Evolutionary conservation across 2,888 invertebrate species (phyloP).

Genomic region (Drosophila kambysellisi): DNA sequence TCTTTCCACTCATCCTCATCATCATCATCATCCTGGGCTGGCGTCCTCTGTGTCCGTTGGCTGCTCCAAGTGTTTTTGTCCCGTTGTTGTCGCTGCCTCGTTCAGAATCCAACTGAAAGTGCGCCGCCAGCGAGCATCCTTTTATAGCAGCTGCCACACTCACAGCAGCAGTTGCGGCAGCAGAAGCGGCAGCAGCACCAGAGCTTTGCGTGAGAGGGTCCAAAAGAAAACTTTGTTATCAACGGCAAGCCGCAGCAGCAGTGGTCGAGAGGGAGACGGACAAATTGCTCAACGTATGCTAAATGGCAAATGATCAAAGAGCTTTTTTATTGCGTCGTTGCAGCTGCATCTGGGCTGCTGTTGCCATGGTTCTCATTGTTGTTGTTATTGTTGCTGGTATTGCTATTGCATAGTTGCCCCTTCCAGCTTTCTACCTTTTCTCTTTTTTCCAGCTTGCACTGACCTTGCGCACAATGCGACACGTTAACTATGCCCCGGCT

Average conservation of each 20-base stretch:
- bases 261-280: constrained; percentile 13
- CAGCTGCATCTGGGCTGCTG: constrained; percentile 17
- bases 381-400: neutral
- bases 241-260: constrained; percentile 33
- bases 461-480: constrained; percentile 76
- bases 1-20: constrained; percentile 29
- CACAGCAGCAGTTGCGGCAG: constrained; percentile 12
- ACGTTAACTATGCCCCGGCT: constrained; percentile 63
- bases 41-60: constrained; percentile 29
- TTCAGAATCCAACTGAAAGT: constrained; percentile 80
- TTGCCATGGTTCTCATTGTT: constrained; percentile 12
- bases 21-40: constrained; percentile 33
- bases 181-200: constrained; percentile 30
- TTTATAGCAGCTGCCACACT: constrained; percentile 60
- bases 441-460: constrained; percentile 72
- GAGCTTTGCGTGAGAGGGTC: constrained; percentile 54
- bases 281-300: constrained; percentile 34
- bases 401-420: constrained; percentile 30
- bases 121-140: constrained; percentile 66
- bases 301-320: constrained; percentile 68
- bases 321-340: constrained; percentile 59
- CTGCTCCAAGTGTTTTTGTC: constrained; percentile 34
- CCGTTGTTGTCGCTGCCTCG: constrained; percentile 70
- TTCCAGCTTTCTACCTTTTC: constrained; percentile 57
- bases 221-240: constrained; percentile 56